Evolutionary conservation across 2,888 invertebrate species (phyloP), one percentile per base, ranked within the genome.

Genomic region (Aproaerema taeniolella): DNA sequence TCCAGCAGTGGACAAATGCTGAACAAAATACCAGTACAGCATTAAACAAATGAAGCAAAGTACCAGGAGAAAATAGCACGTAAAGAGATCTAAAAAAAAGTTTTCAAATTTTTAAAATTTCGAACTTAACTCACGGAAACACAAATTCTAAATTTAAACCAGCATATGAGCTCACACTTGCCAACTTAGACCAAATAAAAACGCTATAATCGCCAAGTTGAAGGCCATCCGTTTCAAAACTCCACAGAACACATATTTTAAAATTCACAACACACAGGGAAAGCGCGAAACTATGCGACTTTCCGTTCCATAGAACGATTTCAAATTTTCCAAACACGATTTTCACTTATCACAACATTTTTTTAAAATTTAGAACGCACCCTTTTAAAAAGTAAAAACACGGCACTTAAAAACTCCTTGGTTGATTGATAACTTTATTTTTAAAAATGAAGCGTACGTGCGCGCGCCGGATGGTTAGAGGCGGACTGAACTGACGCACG

Each of bases 381-480:
- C 24, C 10, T 32, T 32, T 17, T 4, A 32, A 31, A 31, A 31
- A 31, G 31, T 32, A 32, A 24, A 33, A 33, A 33, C 31, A 33
- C 24, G 24, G 13, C 12, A 20, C 11, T 13, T n/a, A 24, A 8
- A 24, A 24, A 33, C 33, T 20, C n/a, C n/a, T 17, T 17, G 9
- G 11, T n/a, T 9, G 32, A 5, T 32, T 16, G 16, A 3, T 32
- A 24, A 24, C 24, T 20, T 33, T 33, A 24, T 33, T 20, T 33
- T 13, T 20, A 6, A 10, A 10, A n/a, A 9, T 26, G 6, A 26
- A n/a, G 8, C 2, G 24, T 9, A 12, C 33, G 33, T 24, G 33
- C 33, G 33, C 33, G 33, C 33, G 33, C 33, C 33, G 33, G 24
- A 10, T 33, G 8, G 33, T 10, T 24, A 20, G 13, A 24, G 24